Base-by-base conservation (phyloP, 2,797 vertebrate species). In the Bradypodion pumilum region DNA sequence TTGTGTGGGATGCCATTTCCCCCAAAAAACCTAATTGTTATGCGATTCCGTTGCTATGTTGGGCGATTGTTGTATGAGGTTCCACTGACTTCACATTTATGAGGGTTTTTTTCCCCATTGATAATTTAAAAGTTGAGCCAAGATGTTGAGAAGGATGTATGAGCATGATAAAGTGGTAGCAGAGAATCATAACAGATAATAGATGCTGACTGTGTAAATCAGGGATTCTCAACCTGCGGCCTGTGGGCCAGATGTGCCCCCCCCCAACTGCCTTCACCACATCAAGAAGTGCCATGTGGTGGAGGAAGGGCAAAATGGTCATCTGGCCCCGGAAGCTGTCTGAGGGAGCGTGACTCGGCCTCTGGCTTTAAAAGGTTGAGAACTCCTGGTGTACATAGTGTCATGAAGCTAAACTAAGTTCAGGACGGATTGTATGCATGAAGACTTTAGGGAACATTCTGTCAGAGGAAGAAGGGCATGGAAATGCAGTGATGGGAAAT, bases 121-220 rank as follows among this genome's bases (percentile, higher is more conserved):
- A 75, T 32, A 59, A 76, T 87, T 44, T 82, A 73, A 42, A 44
- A 86, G 80, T 69, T 87, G 90, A 89, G 86, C 85, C 49, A 69
- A 83, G 89, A 89, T 89, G 87, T 40, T 85, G 72, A 46, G 37
- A 21, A 85, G 42, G 23, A 37, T 75, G 85, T 46, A 7, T 0
- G 0, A 83, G 27, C 74, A 29, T 66, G 37, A 52, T 37, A 87
- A 40, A 23, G n/a, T 83, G 87, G 37, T 59, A 87, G 74, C 27
- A 35, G 56, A 85, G 66, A 65, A 68, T 65, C 42, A 78, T n/a
- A 56, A 16, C 25, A 35, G 37, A 49, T 32, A 62, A 37, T 16
- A 63, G 19, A 79, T 42, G 4, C 1, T 44, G 23, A 44, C 13
- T 42, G 19, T 46, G 56, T 60, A 62, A 44, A 42, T 5, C n/a